Evolutionary conservation across 2,113 vertebrate genomes (phyloP).

Genomic region (Festucalex cinctus): DNA sequence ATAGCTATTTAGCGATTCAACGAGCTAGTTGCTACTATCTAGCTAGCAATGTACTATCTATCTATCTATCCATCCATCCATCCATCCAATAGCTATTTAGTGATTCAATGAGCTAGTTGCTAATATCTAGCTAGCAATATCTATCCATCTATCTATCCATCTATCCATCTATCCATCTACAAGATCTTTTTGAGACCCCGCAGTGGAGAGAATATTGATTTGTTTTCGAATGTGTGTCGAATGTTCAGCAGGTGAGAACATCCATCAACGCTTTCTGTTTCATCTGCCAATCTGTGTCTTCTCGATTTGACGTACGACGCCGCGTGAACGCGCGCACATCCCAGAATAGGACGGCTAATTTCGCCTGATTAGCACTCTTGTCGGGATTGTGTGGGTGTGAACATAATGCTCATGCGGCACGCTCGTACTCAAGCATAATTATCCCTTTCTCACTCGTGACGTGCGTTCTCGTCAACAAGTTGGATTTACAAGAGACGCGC

Average conservation of each 20-base stretch:
- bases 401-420: too few relatives aligned
- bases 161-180: too few relatives aligned
- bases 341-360: constrained; percentile 9
- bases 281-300: background rate
- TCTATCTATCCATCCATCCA: too few relatives aligned
- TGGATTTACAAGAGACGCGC: background rate
- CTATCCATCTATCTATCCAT: too few relatives aligned
- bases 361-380: constrained; percentile 13
- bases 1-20: too few relatives aligned
- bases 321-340: background rate
- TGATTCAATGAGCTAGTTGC: too few relatives aligned
- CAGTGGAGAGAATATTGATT: background rate
- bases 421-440: constrained; percentile 1
- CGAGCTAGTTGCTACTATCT: too few relatives aligned
- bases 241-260: background rate
- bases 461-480: background rate
- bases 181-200: background rate
- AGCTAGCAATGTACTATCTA: too few relatives aligned
- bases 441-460: background rate
- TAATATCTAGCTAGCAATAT: too few relatives aligned
- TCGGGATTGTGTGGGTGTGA: constrained; percentile 1
- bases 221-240: background rate
- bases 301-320: background rate
- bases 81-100: too few relatives aligned
- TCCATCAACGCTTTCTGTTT: background rate